Conservation (phyloP, 2,797 vertebrate genomes). For the Octomys mimax region DNA sequence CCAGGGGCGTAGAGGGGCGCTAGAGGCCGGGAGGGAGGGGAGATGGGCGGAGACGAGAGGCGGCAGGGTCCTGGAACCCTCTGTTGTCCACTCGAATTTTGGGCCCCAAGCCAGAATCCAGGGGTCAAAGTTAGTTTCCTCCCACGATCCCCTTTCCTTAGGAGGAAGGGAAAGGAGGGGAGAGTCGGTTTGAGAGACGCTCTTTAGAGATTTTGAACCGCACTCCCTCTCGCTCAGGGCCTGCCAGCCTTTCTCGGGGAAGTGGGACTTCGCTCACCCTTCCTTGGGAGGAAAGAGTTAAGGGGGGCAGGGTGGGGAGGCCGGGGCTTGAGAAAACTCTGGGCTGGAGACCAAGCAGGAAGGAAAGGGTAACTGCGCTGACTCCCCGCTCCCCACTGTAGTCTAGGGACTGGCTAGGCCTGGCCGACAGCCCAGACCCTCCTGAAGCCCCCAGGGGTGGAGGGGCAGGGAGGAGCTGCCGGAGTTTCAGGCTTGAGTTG, state of each 20-base stretch:
- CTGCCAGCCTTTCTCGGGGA: background rate
- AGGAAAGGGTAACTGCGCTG: slow-evolving; percentile 58
- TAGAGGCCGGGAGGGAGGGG: background rate
- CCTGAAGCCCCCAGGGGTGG: slow-evolving; percentile 70
- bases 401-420: slow-evolving; percentile 55
- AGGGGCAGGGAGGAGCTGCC: slow-evolving; percentile 35
- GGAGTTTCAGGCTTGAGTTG: slow-evolving; percentile 8
- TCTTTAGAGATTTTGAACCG: slow-evolving; percentile 2
- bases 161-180: slow-evolving; percentile 25
- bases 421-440: slow-evolving; percentile 73
- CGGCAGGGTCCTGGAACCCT: slow-evolving; percentile 51
- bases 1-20: slow-evolving; percentile 43
- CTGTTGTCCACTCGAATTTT: slow-evolving; percentile 56
- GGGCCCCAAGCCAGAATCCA: slow-evolving; percentile 65
- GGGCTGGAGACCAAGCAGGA: slow-evolving; percentile 77
- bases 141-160: slow-evolving; percentile 61
- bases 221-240: background rate
- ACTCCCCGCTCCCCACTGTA: slow-evolving; percentile 15
- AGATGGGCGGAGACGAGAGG: background rate
- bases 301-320: slow-evolving; percentile 62
- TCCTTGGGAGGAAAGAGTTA: slow-evolving; percentile 71
- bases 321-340: slow-evolving; percentile 62
- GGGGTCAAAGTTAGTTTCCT: slow-evolving; percentile 75
- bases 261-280: background rate
- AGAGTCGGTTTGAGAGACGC: background rate